Evolutionary conservation across 1,140 invertebrate genomes (phyloP).

Genomic region (Drosophila novamexicana): DNA sequence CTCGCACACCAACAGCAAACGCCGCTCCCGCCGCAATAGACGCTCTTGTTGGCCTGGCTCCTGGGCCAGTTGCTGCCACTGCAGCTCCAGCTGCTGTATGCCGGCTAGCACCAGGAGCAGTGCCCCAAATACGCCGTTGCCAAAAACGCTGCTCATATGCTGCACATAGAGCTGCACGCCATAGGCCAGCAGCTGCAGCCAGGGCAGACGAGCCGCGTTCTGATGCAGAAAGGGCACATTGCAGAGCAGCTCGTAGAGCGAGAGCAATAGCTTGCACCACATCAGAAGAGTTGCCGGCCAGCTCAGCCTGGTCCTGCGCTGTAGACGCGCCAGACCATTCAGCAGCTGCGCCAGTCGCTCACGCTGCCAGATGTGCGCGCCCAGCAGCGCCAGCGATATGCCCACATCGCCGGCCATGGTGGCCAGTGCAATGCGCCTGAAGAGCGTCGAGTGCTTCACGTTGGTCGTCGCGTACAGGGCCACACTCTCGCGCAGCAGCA

Average conservation of each 20-base stretch:
- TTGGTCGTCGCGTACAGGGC: constrained; percentile 64
- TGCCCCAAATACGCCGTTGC: constrained; percentile 61
- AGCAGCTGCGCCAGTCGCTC: constrained; percentile 38
- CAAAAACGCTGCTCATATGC: constrained; percentile 66
- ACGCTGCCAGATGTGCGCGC: constrained; percentile 49
- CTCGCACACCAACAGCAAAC: constrained; percentile 30
- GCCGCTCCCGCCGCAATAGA: constrained; percentile 23
- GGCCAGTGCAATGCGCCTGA: constrained; percentile 56
- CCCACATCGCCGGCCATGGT: constrained; percentile 57
- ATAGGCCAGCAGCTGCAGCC: constrained; percentile 56
- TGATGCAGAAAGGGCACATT: constrained; percentile 65
- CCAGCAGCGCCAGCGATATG: constrained; percentile 54
- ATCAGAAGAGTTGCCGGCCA: constrained; percentile 44
- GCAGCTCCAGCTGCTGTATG: constrained; percentile 35
- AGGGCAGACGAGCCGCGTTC: constrained; percentile 46
- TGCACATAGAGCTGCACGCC: constrained; percentile 66
- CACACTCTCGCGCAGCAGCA: constrained; percentile 50
- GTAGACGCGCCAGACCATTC: constrained; percentile 27
- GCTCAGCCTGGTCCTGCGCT: constrained; percentile 14
- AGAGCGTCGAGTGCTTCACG: constrained; percentile 57
- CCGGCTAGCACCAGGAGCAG: constrained; percentile 53
- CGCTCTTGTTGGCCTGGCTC: background rate
- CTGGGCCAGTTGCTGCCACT: constrained; percentile 8
- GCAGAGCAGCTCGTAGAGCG: constrained; percentile 67
- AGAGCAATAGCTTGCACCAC: constrained; percentile 61